phyloP scores from a whole-genome alignment of 1,140 invertebrate species.

The Cyrtorhinus lividipennis region DNA sequence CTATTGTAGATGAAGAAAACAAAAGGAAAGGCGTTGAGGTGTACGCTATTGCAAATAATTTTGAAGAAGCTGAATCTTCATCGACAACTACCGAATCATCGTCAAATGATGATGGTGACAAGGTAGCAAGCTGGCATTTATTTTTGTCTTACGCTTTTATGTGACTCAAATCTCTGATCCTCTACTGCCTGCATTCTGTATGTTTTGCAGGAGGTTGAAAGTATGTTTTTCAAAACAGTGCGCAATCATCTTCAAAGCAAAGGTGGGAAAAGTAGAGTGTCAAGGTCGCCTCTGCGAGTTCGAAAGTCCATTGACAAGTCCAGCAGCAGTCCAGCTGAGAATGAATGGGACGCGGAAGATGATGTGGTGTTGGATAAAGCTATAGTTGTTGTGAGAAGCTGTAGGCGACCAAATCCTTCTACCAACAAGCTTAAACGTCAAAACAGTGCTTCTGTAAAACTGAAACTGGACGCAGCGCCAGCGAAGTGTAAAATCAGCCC shows the following conservation, averaged over 20 bases:
- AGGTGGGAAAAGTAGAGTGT: conserved; percentile 1
- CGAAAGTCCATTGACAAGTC: conserved; percentile 14
- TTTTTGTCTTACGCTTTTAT: too few species aligned
- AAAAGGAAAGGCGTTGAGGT: not conserved
- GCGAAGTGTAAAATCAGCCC: not conserved
- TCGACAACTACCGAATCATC: conserved; percentile 59
- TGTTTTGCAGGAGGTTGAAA: conserved; percentile 21
- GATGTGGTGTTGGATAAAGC: conserved; percentile 15
- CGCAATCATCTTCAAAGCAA: conserved; percentile 16
- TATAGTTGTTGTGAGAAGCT: conserved; percentile 8
- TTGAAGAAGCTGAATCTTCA: conserved; percentile 47
- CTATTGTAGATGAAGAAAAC: conserved; percentile 3
- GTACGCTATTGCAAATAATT: not conserved
- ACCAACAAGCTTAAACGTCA: conserved; percentile 12
- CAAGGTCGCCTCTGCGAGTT: conserved; percentile 4
- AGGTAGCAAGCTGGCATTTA: too few species aligned
- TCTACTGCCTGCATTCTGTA: too few species aligned
- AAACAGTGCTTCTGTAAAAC: conserved; percentile 6
- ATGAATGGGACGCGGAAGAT: conserved; percentile 15
- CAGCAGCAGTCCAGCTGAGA: not conserved
- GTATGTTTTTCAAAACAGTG: conserved; percentile 19
- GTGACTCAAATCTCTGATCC: too few species aligned
- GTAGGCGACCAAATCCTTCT: not conserved
- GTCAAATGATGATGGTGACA: conserved; percentile 35
- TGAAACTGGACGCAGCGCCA: conserved; percentile 6